Evolutionary conservation across 2,797 vertebrate species (phyloP).

Genomic region (Atherinosoma microstoma): DNA sequence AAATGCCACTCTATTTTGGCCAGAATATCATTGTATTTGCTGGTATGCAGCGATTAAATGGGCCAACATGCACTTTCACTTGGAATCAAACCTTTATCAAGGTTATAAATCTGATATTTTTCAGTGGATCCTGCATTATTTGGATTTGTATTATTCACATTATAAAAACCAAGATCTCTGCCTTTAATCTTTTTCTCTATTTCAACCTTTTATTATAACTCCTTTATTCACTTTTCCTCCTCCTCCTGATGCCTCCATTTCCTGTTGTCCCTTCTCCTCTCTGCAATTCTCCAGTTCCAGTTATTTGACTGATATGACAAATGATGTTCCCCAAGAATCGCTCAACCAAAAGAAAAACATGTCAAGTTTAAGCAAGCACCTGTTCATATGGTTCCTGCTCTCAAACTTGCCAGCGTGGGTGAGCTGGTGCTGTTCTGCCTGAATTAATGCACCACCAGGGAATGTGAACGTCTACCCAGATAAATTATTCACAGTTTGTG

Average conservation of each 20-base stretch:
- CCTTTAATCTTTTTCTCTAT: not conserved
- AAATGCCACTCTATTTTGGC: constrained; percentile 24
- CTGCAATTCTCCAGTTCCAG: constrained; percentile 12
- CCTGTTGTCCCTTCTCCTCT: not conserved
- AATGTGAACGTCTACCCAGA: constrained; percentile 44
- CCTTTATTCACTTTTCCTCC: not conserved
- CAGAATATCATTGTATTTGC: not conserved
- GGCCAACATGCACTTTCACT: too few species aligned
- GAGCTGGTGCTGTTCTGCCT: constrained; percentile 25
- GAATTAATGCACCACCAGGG: constrained; percentile 45
- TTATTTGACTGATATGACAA: constrained; percentile 32
- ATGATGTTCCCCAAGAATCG: constrained; percentile 5
- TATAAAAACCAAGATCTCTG: too few species aligned
- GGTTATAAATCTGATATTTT: too few species aligned
- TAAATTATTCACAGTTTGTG: constrained; percentile 60
- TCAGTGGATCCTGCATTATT: not conserved
- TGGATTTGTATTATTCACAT: not conserved
- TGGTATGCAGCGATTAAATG: too few species aligned
- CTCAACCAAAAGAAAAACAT: constrained; percentile 24
- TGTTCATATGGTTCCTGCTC: constrained; percentile 4
- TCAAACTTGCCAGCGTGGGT: constrained; percentile 26
- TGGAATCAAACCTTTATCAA: too few species aligned
- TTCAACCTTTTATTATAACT: too few species aligned
- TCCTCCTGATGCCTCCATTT: not conserved
- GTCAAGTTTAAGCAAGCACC: constrained; percentile 25